Conservation (phyloP, 2,888 invertebrate genomes). For the Morpho achilles region DNA sequence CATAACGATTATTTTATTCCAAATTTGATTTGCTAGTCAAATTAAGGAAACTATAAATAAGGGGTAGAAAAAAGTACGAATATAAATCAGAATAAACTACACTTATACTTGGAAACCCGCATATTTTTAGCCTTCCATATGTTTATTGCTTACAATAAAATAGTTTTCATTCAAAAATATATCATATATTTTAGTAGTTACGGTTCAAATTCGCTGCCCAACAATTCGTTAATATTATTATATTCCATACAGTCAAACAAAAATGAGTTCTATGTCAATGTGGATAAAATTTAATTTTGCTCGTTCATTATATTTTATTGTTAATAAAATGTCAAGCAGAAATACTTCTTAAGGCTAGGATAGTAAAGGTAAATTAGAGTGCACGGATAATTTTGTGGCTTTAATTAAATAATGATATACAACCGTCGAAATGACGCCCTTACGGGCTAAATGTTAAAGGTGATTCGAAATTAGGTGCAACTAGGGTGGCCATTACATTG, state of each 20-base stretch:
- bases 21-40: too few relatives aligned
- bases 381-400: not conserved
- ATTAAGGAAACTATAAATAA: too few relatives aligned
- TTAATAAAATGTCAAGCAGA: not conserved
- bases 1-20: too few relatives aligned
- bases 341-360: not conserved
- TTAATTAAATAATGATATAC: constrained; percentile 8
- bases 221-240: not conserved
- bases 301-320: not conserved
- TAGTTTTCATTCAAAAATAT: constrained; percentile 2
- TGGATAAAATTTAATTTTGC: not conserved
- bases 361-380: constrained; percentile 3
- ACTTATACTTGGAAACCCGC: not conserved
- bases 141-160: constrained; percentile 6
- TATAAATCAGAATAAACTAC: constrained; percentile 11
- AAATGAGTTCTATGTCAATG: too few relatives aligned
- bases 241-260: not conserved
- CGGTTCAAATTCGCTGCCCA: not conserved
- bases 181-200: not conserved
- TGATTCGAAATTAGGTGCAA: constrained; percentile 23
- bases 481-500: constrained; percentile 15
- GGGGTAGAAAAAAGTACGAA: not conserved
- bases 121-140: constrained; percentile 15
- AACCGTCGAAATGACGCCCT: constrained; percentile 20
- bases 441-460: constrained; percentile 26